phyloP scores from a whole-genome alignment of 2,113 vertebrate species.

The Microtus montanus region DNA sequence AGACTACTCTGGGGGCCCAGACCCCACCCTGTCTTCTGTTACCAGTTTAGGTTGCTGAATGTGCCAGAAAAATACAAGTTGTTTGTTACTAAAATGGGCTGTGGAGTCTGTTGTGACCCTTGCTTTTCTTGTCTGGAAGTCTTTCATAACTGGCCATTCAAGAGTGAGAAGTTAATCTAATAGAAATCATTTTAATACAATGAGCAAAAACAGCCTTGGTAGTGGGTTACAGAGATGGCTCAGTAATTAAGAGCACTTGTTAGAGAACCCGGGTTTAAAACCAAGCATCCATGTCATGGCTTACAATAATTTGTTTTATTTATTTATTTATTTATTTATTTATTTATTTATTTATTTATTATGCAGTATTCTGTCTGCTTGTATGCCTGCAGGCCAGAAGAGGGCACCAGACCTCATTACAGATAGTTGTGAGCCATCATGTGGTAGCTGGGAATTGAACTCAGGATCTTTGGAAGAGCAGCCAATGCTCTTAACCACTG shows the following conservation, averaged over 20 bases:
- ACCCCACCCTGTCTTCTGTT: not conserved
- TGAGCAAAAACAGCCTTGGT: not conserved
- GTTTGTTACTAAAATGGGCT: not conserved
- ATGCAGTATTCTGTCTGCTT: too few relatives aligned
- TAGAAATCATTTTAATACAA: slow-evolving; percentile 4
- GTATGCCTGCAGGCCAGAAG: too few relatives aligned
- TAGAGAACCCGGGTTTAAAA: not conserved
- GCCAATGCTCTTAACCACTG: too few relatives aligned
- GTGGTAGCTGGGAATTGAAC: too few relatives aligned
- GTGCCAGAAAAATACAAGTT: not conserved
- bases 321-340: too few relatives aligned
- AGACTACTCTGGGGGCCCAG: not conserved
- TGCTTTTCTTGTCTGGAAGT: not conserved
- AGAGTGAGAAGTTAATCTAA: not conserved
- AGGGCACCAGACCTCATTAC: too few relatives aligned
- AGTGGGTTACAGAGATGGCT: not conserved
- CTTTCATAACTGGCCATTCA: not conserved
- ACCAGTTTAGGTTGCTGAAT: not conserved
- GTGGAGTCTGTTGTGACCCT: not conserved
- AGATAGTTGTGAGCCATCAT: too few relatives aligned
- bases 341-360: too few relatives aligned
- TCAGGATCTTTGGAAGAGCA: too few relatives aligned
- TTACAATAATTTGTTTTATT: not conserved
- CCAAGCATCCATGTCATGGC: too few relatives aligned
- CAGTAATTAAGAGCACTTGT: not conserved